These are phyloP conservation scores for Epinephelus cyanopodus DNA, from an alignment of 2,113 vertebrate genomes.

Conservation along the genomic window DNA sequence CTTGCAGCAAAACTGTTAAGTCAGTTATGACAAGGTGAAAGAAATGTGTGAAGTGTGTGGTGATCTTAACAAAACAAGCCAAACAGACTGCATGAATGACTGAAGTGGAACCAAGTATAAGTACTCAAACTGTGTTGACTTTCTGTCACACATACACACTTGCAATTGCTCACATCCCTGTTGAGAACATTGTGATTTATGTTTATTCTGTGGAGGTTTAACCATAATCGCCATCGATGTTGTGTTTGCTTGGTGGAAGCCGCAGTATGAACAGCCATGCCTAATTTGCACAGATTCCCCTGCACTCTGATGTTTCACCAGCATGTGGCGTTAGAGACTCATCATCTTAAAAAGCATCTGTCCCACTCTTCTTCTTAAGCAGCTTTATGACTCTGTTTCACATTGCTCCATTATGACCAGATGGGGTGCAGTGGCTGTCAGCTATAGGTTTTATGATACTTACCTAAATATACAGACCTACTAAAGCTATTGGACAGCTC, in stretches of 20 bases:
- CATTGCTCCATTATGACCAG: constrained; percentile 4
- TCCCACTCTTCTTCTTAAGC: neutral
- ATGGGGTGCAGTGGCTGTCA: constrained; percentile 4
- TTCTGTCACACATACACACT: neutral
- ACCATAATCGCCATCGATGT: neutral
- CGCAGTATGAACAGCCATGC: neutral
- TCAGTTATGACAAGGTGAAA: neutral
- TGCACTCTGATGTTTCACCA: constrained; percentile 46
- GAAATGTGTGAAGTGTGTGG: neutral
- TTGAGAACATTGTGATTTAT: neutral
- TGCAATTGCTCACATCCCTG: neutral
- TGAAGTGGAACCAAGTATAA: neutral
- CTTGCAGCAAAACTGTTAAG: neutral
- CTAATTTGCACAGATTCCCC: neutral
- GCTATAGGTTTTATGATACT: constrained; percentile 10
- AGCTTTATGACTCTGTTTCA: constrained; percentile 15
- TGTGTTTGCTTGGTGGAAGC: neutral
- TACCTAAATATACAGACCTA: neutral
- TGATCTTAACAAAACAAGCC: neutral
- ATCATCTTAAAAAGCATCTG: constrained; percentile 2
- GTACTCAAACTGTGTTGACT: neutral
- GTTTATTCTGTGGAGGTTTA: neutral
- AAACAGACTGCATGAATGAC: neutral
- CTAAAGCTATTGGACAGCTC: neutral
- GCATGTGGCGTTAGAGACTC: constrained; percentile 45